A percentile compares a stretch with the other conserved stretches of the same genome.
These are phyloP conservation scores for Watsonalla binaria DNA, from an alignment of 2,888 invertebrate species.

Conservation along the genomic window DNA sequence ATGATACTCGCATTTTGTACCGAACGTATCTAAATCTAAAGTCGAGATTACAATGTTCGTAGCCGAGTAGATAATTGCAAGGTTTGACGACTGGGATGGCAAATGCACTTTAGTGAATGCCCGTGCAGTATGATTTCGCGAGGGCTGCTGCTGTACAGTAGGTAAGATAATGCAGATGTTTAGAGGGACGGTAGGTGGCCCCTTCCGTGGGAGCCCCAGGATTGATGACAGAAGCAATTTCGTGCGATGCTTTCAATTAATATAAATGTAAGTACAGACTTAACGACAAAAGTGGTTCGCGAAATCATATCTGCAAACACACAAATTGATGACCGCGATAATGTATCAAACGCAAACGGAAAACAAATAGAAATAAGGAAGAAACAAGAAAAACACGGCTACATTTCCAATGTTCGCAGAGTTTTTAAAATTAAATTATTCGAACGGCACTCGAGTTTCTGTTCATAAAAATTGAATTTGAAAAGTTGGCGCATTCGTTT, in stretches of 20 bases:
- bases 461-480: constrained; percentile 61
- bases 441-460: constrained; percentile 36
- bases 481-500: constrained; percentile 51
- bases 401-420: constrained; percentile 20
- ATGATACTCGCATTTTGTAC: constrained; percentile 17
- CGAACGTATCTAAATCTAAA: constrained; percentile 15
- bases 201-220: constrained; percentile 31
- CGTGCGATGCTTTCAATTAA: constrained; percentile 64
- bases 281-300: constrained; percentile 1
- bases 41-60: constrained; percentile 23
- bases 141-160: constrained; percentile 41
- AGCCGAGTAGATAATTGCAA: constrained; percentile 42
- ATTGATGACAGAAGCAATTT: constrained; percentile 70
- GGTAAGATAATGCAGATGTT: constrained; percentile 76
- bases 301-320: constrained; percentile 4
- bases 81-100: constrained; percentile 63
- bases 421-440: constrained; percentile 44
- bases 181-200: constrained; percentile 40
- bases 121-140: constrained; percentile 63
- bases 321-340: constrained; percentile 7
- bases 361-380: constrained; percentile 7
- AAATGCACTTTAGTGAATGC: constrained; percentile 73
- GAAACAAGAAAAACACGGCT: constrained; percentile 11
- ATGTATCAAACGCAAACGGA: not conserved
- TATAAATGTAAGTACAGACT: constrained; percentile 49